Base-by-base conservation (phyloP, 2,113 vertebrate species). In the Lonchura striata region DNA sequence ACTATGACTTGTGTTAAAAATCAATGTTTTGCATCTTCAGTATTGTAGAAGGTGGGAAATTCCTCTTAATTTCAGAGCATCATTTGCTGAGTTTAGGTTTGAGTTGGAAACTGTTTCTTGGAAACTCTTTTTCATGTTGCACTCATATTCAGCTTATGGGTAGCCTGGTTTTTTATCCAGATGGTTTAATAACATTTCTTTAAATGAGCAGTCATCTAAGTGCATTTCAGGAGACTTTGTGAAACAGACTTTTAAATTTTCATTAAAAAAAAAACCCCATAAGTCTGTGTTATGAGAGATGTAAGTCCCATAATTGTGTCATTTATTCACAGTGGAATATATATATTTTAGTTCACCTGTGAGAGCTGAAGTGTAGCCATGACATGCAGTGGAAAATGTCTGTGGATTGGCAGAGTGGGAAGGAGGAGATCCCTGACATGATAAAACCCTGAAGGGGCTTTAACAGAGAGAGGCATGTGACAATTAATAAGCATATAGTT, bases 221-320 rank as follows among this genome's bases (percentile, higher is more conserved):
- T n/a, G 33, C n/a, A 24, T 46, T 84, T 75, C 47, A 78, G 80
- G 27, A 50, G 35, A 54, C 19, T 70, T 30, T 56, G 30, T 44
- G 39, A 81, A 84, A 20, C 19, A 63, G 31, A 28, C 15, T 41
- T 46, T n/a, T 31, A 1, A 37, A 64, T 49, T 60, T 86, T 64
- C 11, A 35, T 47, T 66, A 0, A 13, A 49, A 60, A 75, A 50
- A 3, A n/a, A n/a, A n/a, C n/a, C 0, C 1, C 2, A 0, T 10
- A 76, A 35, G 12, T 25, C 68, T 63, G 7, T 42, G 6, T n/a
- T 54, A 9, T 2, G 50, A 70, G 35, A 15, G 1, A 13, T 46
- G 5, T 30, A 35, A 56, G 24, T 39, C 44, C 8, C 15, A 11
- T 35, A 13, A 6, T 50, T 60, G 8, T 81, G 18, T 15, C 3